These are phyloP conservation scores for Antheraea assamensis DNA, from an alignment of 2,888 invertebrate species.

Conservation along the genomic window DNA sequence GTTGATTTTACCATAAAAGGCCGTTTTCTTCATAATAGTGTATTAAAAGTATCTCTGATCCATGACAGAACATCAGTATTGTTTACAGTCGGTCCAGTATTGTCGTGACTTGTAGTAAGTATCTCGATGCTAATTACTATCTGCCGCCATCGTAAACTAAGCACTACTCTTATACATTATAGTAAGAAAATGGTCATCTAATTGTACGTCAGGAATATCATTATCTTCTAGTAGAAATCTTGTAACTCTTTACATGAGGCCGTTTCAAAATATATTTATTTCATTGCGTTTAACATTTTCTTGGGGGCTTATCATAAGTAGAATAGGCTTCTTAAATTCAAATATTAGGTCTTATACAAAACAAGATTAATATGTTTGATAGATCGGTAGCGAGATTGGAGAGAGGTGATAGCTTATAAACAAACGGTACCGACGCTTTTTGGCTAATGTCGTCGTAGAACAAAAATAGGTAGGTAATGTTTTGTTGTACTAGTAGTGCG, in stretches of 20 bases:
- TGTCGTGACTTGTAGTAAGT: slow-evolving; percentile 66
- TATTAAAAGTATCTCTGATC: slow-evolving; percentile 64
- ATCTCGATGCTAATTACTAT: slow-evolving; percentile 73
- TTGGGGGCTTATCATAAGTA: background rate
- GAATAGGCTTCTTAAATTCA: background rate
- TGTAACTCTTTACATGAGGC: background rate
- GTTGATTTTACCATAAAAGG: background rate
- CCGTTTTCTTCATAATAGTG: slow-evolving; percentile 23
- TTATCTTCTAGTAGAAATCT: background rate
- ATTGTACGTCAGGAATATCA: background rate
- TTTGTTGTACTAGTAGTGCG: background rate
- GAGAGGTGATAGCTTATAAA: too few relatives aligned
- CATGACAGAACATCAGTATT: slow-evolving; percentile 49
- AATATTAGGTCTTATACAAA: background rate
- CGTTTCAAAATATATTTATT: background rate
- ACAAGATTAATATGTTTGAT: background rate
- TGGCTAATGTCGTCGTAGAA: too few relatives aligned
- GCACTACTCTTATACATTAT: slow-evolving; percentile 33
- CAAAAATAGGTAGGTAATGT: too few relatives aligned
- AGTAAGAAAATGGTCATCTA: background rate
- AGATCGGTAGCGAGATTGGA: background rate
- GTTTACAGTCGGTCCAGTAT: slow-evolving; percentile 36
- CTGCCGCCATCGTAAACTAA: slow-evolving; percentile 58
- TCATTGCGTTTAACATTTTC: background rate
- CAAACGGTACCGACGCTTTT: too few relatives aligned